Conservation (phyloP, 1,140 invertebrate genomes). For the Chionoecetes opilio region DNA sequence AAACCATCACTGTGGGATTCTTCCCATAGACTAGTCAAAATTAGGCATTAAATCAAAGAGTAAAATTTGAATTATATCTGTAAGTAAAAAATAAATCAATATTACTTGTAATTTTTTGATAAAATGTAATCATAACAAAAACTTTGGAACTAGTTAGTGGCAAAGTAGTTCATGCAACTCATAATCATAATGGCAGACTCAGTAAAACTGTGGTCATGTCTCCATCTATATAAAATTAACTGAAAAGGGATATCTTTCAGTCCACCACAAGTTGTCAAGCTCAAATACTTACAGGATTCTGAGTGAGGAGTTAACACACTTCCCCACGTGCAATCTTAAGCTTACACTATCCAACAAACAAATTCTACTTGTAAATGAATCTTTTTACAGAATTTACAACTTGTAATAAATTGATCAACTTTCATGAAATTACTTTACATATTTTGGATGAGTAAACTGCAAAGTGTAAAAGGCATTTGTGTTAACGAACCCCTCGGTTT, state of each 20-base stretch:
- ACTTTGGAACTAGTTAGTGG: not conserved
- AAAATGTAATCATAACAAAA: not conserved
- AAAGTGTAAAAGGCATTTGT: too few species aligned
- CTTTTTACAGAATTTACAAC: too few species aligned
- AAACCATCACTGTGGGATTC: not conserved
- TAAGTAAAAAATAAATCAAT: not conserved
- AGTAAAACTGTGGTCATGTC: not conserved
- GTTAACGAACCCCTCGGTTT: too few species aligned
- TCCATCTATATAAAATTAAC: constrained; percentile 10
- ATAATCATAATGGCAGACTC: not conserved
- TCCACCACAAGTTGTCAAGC: constrained; percentile 33
- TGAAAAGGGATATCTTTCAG: not conserved
- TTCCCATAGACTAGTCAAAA: not conserved
- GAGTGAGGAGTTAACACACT: not conserved
- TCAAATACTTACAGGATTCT: constrained; percentile 6
- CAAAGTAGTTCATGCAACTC: not conserved
- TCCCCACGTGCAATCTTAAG: not conserved
- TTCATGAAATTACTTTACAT: too few species aligned
- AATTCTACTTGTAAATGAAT: too few species aligned
- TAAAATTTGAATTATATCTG: not conserved
- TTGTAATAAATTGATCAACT: too few species aligned
- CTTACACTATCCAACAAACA: not conserved
- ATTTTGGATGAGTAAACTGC: too few species aligned
- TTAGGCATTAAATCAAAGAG: not conserved
- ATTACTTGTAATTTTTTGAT: not conserved